Conservation (phyloP, 2,113 vertebrate species). For the Cromileptes altivelis region DNA sequence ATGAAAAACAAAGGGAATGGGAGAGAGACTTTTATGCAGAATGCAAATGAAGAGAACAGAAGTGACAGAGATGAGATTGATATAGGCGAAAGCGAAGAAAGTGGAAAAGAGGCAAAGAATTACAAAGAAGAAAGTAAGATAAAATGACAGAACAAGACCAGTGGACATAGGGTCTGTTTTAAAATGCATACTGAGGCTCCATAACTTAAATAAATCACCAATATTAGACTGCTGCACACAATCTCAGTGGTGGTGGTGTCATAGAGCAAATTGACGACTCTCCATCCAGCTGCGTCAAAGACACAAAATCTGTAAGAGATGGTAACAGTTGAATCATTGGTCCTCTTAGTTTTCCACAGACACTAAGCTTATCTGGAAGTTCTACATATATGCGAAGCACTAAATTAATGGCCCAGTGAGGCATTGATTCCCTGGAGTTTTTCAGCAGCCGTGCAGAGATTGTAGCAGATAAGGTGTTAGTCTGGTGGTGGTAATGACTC, state of each 20-base stretch:
- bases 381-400: not conserved
- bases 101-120: not conserved
- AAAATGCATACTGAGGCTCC: not conserved
- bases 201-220: not conserved
- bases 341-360: constrained; percentile 8
- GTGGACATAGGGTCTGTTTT: not conserved
- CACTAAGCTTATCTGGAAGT: constrained; percentile 7
- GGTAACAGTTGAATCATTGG: constrained; percentile 10
- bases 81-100: not conserved
- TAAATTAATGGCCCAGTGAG: constrained; percentile 40
- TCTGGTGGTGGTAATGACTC: constrained; percentile 22
- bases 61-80: constrained; percentile 33
- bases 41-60: constrained; percentile 41
- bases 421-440: constrained; percentile 44
- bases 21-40: not conserved
- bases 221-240: not conserved
- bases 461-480: constrained; percentile 22
- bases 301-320: not conserved
- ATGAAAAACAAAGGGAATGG: constrained; percentile 2
- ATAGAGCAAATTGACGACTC: not conserved
- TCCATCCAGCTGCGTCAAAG: constrained; percentile 9
- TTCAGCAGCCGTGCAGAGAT: constrained; percentile 11
- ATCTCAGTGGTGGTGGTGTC: not conserved
- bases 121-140: not conserved
- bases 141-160: not conserved